Conservation (phyloP, 2,888 invertebrate species). For the Elmis aenea region DNA sequence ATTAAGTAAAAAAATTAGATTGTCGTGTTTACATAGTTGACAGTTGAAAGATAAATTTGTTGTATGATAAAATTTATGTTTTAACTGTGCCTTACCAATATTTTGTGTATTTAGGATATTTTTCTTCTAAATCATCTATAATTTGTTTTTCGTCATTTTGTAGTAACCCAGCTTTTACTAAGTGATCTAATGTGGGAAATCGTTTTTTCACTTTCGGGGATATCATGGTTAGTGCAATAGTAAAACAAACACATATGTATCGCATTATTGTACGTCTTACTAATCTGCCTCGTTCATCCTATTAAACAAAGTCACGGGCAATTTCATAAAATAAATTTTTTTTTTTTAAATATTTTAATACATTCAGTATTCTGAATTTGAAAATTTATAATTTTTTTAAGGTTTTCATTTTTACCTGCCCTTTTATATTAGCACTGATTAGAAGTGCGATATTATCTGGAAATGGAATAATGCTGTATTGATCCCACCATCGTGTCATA, state of each 20-base stretch:
- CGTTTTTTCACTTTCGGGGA: constrained; percentile 83
- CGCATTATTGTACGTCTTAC: constrained; percentile 76
- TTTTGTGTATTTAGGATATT: constrained; percentile 79
- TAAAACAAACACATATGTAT: constrained; percentile 75
- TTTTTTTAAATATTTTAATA: no score
- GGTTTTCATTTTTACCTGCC: constrained; percentile 55
- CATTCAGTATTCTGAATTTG: no score
- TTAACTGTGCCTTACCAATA: constrained; percentile 59
- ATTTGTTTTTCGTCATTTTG: constrained; percentile 74
- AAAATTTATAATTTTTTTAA: not conserved
- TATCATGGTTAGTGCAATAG: constrained; percentile 77
- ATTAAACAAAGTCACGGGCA: constrained; percentile 12
- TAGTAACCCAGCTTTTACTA: constrained; percentile 76
- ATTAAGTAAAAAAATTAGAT: not conserved
- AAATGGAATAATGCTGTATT: constrained; percentile 75
- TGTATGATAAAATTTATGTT: not conserved
- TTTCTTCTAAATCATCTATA: constrained; percentile 69
- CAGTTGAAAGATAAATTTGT: not conserved
- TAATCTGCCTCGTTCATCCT: constrained; percentile 72
- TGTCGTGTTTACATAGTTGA: not conserved
- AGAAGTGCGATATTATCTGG: constrained; percentile 79
- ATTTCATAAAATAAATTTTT: no score
- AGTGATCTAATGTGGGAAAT: constrained; percentile 76
- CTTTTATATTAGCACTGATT: constrained; percentile 73
- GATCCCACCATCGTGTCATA: constrained; percentile 88